Conservation (phyloP, 2,888 invertebrate genomes). For the Tetanocera ferruginea region DNA sequence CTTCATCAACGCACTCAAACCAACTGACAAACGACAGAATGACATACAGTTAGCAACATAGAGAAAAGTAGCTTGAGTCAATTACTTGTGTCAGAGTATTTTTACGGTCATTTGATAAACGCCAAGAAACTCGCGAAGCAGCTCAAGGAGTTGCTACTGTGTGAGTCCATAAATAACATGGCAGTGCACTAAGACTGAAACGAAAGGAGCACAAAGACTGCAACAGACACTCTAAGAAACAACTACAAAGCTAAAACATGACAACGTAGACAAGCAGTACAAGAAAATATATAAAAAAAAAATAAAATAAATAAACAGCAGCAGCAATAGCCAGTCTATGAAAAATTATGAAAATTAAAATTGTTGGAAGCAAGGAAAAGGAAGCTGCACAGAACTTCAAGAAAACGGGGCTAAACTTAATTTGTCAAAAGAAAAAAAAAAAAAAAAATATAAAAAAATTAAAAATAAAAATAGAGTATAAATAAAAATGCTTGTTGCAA, state of each 20-base stretch:
- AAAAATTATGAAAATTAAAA: conserved; percentile 5
- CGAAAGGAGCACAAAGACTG: too few species aligned
- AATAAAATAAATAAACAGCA: too few species aligned
- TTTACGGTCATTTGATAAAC: conserved; percentile 43
- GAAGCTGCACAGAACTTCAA: neutral
- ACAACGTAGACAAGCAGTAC: neutral
- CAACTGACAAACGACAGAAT: neutral
- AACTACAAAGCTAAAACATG: neutral
- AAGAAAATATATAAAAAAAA: neutral
- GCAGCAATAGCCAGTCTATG: too few species aligned
- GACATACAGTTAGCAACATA: neutral
- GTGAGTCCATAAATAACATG: neutral
- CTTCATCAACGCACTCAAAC: neutral
- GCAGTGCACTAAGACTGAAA: too few species aligned
- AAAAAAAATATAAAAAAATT: neutral
- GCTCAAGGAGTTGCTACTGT: conserved; percentile 1
- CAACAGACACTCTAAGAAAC: neutral
- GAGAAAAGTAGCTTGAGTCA: conserved; percentile 39
- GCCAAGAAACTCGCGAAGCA: conserved; percentile 29
- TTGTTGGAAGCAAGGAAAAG: neutral
- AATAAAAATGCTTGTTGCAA: too few species aligned
- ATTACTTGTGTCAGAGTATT: conserved; percentile 41
- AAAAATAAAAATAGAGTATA: neutral
- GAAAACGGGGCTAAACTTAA: neutral
- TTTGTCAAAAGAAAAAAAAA: neutral